Base-by-base conservation (phyloP, 1,140 invertebrate genomes). In the Druon quercuslanigerum region DNA sequence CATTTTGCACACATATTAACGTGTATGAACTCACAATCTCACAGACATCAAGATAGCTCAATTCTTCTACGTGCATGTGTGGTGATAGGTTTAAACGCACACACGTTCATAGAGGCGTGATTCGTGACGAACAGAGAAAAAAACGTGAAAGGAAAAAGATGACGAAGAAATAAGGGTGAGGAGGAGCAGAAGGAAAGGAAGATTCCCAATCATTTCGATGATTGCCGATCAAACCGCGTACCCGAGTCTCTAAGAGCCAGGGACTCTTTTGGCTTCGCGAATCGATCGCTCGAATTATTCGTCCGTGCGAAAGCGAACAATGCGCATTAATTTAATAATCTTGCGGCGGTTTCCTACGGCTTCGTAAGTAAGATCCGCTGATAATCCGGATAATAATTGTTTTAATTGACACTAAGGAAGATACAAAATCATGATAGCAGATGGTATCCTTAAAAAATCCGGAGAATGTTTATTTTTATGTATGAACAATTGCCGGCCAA, bases 91-190 rank as follows among this genome's bases (percentile, higher is more conserved):
- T 57, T 25, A 74, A 9, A 70, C 72, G 72, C 73, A 79, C 51
- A 79, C 40, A 79, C 79, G 50, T 70, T 76, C 73, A 78, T 51
- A 50, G 54, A 87, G 86, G 85, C 84, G 80, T 83, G 80, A 82
- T 78, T 79, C 82, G 82, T 82, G 73, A 80, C 75, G 73, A 66
- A 71, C 46, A 52, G 71, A n/a, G 40, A 78, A 71, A 46, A 33
- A 66, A 52, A 20, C 13, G 17, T 51, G 11, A 19, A 52, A 46
- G 20, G 73, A 50, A 50, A 40, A 74, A 17, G 17, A 50, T 51
- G 60, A 33, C 14, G 11, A 14, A 72, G 25, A 13, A n/a, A 14
- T 6, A 51, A 20, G 14, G 46, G 4, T 5, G 51, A 33, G 33
- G 71, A 7, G 14, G 76, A 74, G 60, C 25, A 40, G 71, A 50